Conservation (phyloP, 2,797 vertebrate species). For the Tapirus indicus region DNA sequence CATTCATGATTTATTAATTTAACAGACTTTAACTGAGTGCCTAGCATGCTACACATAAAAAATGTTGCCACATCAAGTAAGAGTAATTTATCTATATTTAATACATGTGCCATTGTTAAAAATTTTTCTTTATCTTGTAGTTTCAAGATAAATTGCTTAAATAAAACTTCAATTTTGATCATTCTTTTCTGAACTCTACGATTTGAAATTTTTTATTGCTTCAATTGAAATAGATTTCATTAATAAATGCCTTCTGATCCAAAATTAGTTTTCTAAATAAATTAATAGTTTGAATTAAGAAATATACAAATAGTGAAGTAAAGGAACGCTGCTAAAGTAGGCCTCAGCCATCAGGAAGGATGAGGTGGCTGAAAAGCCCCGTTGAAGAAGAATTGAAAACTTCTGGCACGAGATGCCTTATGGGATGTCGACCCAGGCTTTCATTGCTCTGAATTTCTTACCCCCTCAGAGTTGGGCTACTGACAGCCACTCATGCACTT, state of each 20-base stretch:
- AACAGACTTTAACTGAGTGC: neutral
- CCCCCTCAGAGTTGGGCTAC: neutral
- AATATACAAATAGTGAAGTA: neutral
- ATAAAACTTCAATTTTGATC: neutral
- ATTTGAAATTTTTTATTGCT: neutral
- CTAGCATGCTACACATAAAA: neutral
- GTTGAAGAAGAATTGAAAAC: neutral
- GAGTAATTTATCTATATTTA: neutral
- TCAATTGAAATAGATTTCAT: neutral
- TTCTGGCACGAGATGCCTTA: neutral
- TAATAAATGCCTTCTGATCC: neutral
- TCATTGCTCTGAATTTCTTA: neutral
- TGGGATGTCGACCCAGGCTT: neutral
- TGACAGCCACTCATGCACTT: neutral
- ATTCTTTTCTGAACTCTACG: neutral
- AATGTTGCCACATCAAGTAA: neutral
- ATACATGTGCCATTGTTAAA: neutral
- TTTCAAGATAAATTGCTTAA: constrained; percentile 3
- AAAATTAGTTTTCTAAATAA: constrained; percentile 7
- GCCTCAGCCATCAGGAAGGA: neutral
- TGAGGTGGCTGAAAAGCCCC: neutral
- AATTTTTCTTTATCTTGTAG: neutral
- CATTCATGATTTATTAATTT: neutral
- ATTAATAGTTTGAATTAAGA: neutral
- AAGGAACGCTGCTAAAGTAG: neutral